These are phyloP conservation scores for Drosophila suzukii DNA, from an alignment of 1,140 invertebrate species.

Conservation along the genomic window DNA sequence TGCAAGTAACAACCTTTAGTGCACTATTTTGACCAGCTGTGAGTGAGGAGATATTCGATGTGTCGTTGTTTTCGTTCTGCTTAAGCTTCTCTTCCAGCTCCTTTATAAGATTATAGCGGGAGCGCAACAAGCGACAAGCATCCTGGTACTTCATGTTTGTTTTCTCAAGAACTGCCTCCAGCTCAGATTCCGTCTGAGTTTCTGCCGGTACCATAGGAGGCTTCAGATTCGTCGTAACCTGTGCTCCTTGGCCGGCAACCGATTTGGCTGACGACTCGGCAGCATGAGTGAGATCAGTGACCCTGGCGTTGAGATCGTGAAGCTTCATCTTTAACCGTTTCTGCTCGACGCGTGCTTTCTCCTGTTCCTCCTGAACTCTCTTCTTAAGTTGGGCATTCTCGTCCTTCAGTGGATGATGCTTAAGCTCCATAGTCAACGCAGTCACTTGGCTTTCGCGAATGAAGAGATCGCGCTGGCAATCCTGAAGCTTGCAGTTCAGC, in stretches of 20 bases:
- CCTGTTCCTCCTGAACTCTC: slow-evolving; percentile 59
- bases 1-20: slow-evolving; percentile 39
- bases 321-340: slow-evolving; percentile 58
- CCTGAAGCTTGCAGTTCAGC: slow-evolving; percentile 49
- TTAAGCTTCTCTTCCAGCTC: slow-evolving; percentile 44
- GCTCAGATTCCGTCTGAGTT: slow-evolving; percentile 59
- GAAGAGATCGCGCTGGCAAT: slow-evolving; percentile 56
- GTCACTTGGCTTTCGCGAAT: slow-evolving; percentile 64
- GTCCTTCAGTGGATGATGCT: slow-evolving; percentile 65
- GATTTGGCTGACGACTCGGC: background rate
- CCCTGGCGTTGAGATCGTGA: slow-evolving; percentile 42
- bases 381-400: slow-evolving; percentile 66
- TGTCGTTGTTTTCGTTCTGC: slow-evolving; percentile 56
- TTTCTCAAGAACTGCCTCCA: slow-evolving; percentile 40
- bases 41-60: slow-evolving; percentile 42
- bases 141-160: slow-evolving; percentile 46
- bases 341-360: slow-evolving; percentile 48
- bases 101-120: slow-evolving; percentile 51
- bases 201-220: background rate
- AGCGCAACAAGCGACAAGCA: slow-evolving; percentile 39
- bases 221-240: background rate
- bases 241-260: background rate
- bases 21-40: slow-evolving; percentile 52
- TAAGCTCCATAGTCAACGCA: slow-evolving; percentile 60
- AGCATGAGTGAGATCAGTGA: slow-evolving; percentile 24